Evolutionary conservation across 2,797 vertebrate species (phyloP).

Genomic region (Phalloptychus januarius): DNA sequence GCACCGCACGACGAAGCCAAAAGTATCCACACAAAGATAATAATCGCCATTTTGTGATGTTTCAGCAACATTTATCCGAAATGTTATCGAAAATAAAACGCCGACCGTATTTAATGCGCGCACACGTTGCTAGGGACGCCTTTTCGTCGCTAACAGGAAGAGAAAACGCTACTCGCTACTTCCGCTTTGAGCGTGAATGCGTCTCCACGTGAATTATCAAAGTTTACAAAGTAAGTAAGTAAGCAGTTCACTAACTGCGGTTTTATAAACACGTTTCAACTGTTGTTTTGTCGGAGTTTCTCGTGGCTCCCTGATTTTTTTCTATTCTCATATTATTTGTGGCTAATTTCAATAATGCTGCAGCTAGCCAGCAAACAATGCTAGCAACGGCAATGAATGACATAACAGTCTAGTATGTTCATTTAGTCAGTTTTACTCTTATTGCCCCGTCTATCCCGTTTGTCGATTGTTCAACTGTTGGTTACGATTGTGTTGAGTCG

Average conservation of each 20-base stretch:
- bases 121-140: slow-evolving; percentile 27
- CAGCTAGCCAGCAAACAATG: neutral
- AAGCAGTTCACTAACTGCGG: neutral
- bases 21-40: neutral
- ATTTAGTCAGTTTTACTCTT: neutral
- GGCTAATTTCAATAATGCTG: neutral
- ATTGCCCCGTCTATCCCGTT: neutral
- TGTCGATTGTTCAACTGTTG: neutral
- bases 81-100: neutral
- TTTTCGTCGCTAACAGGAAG: slow-evolving; percentile 30
- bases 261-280: rapidly evolving
- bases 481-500: neutral
- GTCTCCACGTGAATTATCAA: slow-evolving; percentile 56
- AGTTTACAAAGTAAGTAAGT: slow-evolving; percentile 59
- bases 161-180: slow-evolving; percentile 34
- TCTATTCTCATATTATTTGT: neutral
- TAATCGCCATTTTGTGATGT: too few species aligned
- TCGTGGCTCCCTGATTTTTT: rapidly evolving
- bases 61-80: neutral
- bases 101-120: neutral
- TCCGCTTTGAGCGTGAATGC: slow-evolving; percentile 40
- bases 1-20: neutral
- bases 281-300: rapidly evolving
- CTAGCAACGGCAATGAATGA: neutral
- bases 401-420: neutral